Percentiles rank a stretch among this genome's conserved stretches.
These are phyloP conservation scores for Drosophila koepferae DNA, from an alignment of 2,888 invertebrate genomes.

Conservation along the genomic window DNA sequence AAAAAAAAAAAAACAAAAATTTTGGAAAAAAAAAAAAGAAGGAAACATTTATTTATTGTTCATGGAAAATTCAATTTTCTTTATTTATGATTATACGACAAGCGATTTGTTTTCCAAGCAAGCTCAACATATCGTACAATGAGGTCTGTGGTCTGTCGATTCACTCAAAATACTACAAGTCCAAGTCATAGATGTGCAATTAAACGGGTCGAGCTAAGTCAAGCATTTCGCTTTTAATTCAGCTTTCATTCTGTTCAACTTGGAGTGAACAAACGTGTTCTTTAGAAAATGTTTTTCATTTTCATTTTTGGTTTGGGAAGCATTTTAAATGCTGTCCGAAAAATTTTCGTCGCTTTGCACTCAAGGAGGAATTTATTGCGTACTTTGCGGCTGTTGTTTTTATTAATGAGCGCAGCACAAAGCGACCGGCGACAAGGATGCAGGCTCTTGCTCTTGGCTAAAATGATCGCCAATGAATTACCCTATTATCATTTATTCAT, in stretches of 20 bases:
- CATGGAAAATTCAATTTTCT: slow-evolving; percentile 74
- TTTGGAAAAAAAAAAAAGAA: background rate
- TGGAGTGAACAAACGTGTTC: background rate
- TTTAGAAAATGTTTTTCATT: slow-evolving; percentile 4
- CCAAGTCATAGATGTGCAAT: background rate
- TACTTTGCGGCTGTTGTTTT: slow-evolving; percentile 73
- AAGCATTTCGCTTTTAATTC: background rate
- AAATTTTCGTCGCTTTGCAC: slow-evolving; percentile 50
- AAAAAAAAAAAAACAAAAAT: background rate
- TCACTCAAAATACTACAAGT: background rate
- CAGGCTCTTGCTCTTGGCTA: background rate
- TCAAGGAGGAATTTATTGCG: slow-evolving; percentile 67
- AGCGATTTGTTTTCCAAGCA: slow-evolving; percentile 57
- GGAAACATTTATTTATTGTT: slow-evolving; percentile 44
- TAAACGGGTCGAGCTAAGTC: background rate
- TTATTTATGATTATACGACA: slow-evolving; percentile 78
- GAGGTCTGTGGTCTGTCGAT: slow-evolving; percentile 1
- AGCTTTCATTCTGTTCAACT: background rate
- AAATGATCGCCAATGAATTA: slow-evolving; percentile 8
- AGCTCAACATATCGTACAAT: background rate
- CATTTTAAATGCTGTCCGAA: slow-evolving; percentile 43
- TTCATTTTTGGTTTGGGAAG: background rate
- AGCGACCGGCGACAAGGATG: slow-evolving; percentile 2
- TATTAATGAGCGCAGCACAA: slow-evolving; percentile 69
- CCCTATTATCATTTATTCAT: background rate